These are phyloP conservation scores for Clinocottus analis DNA, from an alignment of 2,113 vertebrate genomes.

Conservation along the genomic window DNA sequence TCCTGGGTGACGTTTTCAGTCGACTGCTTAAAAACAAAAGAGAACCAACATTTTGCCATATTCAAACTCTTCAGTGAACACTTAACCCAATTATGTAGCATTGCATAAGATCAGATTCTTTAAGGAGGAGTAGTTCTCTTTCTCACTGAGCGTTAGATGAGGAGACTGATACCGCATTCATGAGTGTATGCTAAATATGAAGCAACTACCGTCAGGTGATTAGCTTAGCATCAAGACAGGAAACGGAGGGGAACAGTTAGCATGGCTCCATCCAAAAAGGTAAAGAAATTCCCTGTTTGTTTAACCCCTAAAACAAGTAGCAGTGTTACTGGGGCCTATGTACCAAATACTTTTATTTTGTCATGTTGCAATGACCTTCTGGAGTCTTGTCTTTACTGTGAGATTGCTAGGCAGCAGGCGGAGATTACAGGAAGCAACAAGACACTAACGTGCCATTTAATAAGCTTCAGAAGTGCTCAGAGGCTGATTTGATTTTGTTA, in stretches of 20 bases:
- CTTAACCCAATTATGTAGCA: background rate
- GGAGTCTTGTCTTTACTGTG: background rate
- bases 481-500: background rate
- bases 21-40: background rate
- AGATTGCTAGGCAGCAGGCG: background rate
- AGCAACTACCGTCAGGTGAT: background rate
- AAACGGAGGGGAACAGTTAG: background rate
- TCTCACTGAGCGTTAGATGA: background rate
- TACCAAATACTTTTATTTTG: background rate
- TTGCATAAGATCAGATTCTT: background rate
- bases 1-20: background rate
- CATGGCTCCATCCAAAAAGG: background rate
- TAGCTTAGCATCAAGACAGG: slow-evolving; percentile 6
- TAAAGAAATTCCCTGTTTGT: background rate
- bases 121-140: background rate
- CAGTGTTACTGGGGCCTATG: background rate
- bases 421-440: background rate
- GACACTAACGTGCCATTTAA: background rate
- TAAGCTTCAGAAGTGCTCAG: background rate
- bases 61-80: background rate
- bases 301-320: background rate
- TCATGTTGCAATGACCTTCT: background rate
- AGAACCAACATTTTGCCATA: background rate
- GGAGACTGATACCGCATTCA: background rate
- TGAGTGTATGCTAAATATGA: background rate